Evolutionary conservation across 2,113 vertebrate genomes (phyloP), one percentile per base, ranked within the genome.

Genomic region (Cinclus cinclus): DNA sequence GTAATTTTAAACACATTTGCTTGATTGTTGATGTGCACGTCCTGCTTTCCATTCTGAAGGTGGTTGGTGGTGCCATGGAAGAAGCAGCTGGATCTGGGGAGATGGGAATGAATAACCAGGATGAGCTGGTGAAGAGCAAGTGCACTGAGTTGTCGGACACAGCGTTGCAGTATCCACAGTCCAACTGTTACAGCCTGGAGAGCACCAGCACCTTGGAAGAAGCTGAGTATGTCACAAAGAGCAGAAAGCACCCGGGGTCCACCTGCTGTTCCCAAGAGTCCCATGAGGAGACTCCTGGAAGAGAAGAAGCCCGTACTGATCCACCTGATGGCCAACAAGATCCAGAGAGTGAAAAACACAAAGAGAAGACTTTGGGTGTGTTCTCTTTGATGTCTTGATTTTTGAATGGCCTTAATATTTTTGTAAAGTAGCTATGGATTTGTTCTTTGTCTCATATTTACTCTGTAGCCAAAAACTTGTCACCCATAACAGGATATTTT

Each of bases 331-430:
- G 98, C 7, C 99, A 99, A 44, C 98, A 99, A 30, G 98, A 99
- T 75, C 98, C 97, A 7, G 98, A 98, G 33, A 79, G 91, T 80
- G 98, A 95, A 87, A 98, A 98, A 94, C 97, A 92, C 91, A 98
- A 98, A 96, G 98, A 99, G 70, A 99, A 99, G 78, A 98, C 98
- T 10, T 98, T 99, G 93, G 99, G 99, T 99, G 97, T 53, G 91
- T 86, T 56, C 52, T 74, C 7, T 35, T 70, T 41, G 12, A 23
- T 2, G 6, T 53, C 65, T 76, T 53, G 20, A 21, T 83, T 84
- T 83, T 84, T 42, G 68, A 81, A 22, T 64, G 31, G 37, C 31
- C 79, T 78, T 71, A 56, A 15, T 88, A 9, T 50, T 83, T 80
- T 80, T 1, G 1, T 52, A 28, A 67, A 55, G 30, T 30, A 67